A percentile compares a stretch with the other conserved stretches of the same genome.
These are phyloP conservation scores for Drosophila dives DNA, from an alignment of 2,888 invertebrate species.

Conservation along the genomic window DNA sequence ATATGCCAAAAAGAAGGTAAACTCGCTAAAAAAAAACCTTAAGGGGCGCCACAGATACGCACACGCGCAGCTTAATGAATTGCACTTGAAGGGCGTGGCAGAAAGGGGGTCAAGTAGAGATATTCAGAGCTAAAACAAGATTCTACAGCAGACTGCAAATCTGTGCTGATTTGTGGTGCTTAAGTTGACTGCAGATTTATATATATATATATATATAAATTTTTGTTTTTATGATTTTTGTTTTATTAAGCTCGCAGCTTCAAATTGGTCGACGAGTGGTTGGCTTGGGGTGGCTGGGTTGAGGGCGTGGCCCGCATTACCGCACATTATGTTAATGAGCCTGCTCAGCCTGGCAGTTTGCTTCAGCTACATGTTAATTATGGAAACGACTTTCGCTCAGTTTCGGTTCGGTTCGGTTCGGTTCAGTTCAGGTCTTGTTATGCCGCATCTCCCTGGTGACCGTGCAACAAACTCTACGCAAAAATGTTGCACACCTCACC, in stretches of 20 bases:
- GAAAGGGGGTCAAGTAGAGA: not conserved
- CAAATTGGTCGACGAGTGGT: slow-evolving; percentile 11
- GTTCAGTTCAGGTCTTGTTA: slow-evolving; percentile 42
- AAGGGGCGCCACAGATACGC: slow-evolving; percentile 13
- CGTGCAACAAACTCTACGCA: slow-evolving; percentile 28
- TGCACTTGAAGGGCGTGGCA: not conserved
- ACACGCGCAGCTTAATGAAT: slow-evolving; percentile 19
- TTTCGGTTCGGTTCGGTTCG: slow-evolving; percentile 27
- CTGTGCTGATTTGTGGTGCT: slow-evolving; percentile 35
- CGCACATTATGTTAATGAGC: slow-evolving; percentile 82
- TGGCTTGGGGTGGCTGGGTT: not conserved
- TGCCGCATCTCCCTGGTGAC: slow-evolving; percentile 23
- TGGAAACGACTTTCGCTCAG: slow-evolving; percentile 36
- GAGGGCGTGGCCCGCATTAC: slow-evolving; percentile 43
- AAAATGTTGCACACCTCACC: slow-evolving; percentile 12
- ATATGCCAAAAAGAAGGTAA: slow-evolving; percentile 33
- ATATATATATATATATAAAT: not conserved
- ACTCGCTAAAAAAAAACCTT: slow-evolving; percentile 2
- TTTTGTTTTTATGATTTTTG: not conserved
- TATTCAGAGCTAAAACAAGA: not conserved
- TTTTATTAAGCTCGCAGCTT: not conserved
- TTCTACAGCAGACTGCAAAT: not conserved
- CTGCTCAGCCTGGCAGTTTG: slow-evolving; percentile 22
- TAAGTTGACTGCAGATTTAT: slow-evolving; percentile 34
- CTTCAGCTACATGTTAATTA: slow-evolving; percentile 64